Evolutionary conservation across 2,797 vertebrate genomes (phyloP).

Genomic region (Pagetopsis macropterus): DNA sequence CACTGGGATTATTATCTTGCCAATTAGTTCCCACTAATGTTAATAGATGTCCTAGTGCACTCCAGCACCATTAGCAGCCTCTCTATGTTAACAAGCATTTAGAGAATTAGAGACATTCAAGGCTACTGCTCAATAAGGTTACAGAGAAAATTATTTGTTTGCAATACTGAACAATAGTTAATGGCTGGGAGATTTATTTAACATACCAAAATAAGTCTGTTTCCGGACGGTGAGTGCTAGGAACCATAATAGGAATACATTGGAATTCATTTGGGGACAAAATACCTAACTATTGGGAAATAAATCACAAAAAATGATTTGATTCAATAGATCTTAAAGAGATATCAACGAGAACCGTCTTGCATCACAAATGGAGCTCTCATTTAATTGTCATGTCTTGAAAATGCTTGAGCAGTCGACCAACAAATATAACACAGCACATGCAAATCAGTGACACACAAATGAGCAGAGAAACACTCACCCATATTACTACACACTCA

Average conservation of each 20-base stretch:
- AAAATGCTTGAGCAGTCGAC: slow-evolving; percentile 34
- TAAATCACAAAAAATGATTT: no score
- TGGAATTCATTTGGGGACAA: slow-evolving; percentile 24
- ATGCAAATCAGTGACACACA: slow-evolving; percentile 25
- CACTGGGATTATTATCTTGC: slow-evolving; percentile 79
- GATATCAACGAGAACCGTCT: not conserved
- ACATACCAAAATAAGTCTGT: slow-evolving; percentile 43
- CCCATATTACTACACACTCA: not conserved
- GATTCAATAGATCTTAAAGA: slow-evolving; percentile 4
- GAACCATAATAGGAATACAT: slow-evolving; percentile 21
- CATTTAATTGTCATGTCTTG: slow-evolving; percentile 33
- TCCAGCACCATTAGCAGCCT: slow-evolving; percentile 80
- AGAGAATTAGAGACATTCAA: slow-evolving; percentile 74
- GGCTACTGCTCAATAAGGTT: slow-evolving; percentile 71
- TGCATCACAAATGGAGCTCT: slow-evolving; percentile 13
- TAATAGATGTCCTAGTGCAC: slow-evolving; percentile 80
- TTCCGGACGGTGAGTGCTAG: slow-evolving; percentile 25
- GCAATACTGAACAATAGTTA: slow-evolving; percentile 71
- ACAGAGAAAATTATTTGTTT: slow-evolving; percentile 71
- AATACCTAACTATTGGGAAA: slow-evolving; percentile 2
- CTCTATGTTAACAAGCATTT: slow-evolving; percentile 76
- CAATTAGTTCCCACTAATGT: slow-evolving; percentile 82
- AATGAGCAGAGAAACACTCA: slow-evolving; percentile 18
- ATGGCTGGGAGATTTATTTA: slow-evolving; percentile 66
- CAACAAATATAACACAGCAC: slow-evolving; percentile 8